Base-by-base conservation (phyloP, 1,140 invertebrate genomes). In the Drosophila pandora region DNA sequence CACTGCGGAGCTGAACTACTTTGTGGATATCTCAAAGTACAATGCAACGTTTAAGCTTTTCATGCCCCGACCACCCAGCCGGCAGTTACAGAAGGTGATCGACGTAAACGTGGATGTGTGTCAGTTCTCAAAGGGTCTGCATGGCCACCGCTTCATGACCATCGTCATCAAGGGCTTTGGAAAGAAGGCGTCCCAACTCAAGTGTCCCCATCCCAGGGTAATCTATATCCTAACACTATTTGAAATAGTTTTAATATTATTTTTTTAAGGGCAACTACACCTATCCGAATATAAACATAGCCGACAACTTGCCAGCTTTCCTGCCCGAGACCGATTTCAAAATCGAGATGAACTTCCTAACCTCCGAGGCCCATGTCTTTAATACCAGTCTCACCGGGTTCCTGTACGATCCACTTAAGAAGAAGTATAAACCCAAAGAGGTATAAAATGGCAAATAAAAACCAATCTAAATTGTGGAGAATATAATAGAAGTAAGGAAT, bases 141-240 rank as follows among this genome's bases (percentile, higher is more conserved):
- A 55, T 1, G 34, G 22, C 7, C 60, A 83, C 41, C 47, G 55
- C 32, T 60, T 82, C 23, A 43, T 74, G 9, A 32, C 39, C 0
- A 23, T 77, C 8, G 52, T 62, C 3, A 39, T 60, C 7, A 78
- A 64, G 17, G 55, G 58, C 1, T 60, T 82, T 3, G 21, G 32
- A 2, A 61, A 32, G 21, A 23, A 64, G 8, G 58, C 28, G 8
- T 43, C 55, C 9, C 55, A 65, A 1, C 13, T 47, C 2, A 82
- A 48, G 41, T 82, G 79, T 65, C 79, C 79, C 0, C 34, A 48
- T 21, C 59, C 43, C 10, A 82, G 71, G 69, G 68, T 79, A 17
- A 8, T 5, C 10, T 2, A 7, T 7, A 12, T 22, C 0, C 8
- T 0, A 17, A 6, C 0, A 21, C 7, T 21, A 7, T 30, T 0